Evolutionary conservation across 2,113 vertebrate genomes (phyloP).

Genomic region (Antidorcas marsupialis): DNA sequence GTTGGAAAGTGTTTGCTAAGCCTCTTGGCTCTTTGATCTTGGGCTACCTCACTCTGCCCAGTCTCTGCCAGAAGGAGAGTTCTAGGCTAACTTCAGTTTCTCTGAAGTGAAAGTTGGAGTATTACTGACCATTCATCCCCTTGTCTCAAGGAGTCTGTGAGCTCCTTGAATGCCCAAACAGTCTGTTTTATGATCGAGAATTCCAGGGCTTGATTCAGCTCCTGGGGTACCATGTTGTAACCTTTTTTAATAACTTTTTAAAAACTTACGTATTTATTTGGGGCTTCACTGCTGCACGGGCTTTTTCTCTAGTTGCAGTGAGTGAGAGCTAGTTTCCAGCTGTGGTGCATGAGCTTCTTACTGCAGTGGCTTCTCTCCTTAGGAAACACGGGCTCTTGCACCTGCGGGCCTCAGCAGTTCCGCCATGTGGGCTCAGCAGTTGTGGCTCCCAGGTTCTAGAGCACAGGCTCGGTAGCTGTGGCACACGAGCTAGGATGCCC

Average conservation of each 20-base stretch:
- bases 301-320: not conserved
- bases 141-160: not conserved
- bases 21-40: not conserved
- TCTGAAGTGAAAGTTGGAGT: not conserved
- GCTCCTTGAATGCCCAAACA: not conserved
- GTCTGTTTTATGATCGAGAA: not conserved
- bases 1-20: not conserved
- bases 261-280: not conserved
- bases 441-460: not conserved
- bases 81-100: not conserved
- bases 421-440: not conserved
- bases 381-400: not conserved
- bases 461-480: not conserved
- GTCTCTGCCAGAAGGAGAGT: not conserved
- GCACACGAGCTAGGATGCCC: not conserved
- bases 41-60: not conserved
- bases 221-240: not conserved
- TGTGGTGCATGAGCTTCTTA: not conserved
- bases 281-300: not conserved
- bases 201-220: not conserved
- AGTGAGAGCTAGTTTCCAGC: not conserved
- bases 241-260: not conserved
- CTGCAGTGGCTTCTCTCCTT: not conserved
- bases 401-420: not conserved
- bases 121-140: not conserved